Conservation (phyloP, 2,113 vertebrate genomes). For the Numenius arquata region DNA sequence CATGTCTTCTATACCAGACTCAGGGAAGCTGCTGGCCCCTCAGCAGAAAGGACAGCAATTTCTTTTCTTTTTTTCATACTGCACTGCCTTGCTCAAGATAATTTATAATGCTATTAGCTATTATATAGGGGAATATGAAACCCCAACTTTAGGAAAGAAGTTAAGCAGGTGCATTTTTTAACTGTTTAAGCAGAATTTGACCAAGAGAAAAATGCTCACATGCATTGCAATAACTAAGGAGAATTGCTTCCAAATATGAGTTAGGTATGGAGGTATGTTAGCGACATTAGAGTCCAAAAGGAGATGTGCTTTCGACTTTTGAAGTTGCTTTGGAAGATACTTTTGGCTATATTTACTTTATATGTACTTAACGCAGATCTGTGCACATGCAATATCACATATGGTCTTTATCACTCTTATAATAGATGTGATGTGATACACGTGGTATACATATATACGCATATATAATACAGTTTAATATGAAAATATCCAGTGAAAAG, state of each 20-base stretch:
- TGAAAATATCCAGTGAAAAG: background rate
- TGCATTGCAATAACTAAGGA: background rate
- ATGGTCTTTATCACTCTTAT: background rate
- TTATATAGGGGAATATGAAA: background rate
- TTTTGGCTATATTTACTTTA: background rate
- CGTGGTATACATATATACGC: background rate
- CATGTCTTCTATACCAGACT: background rate
- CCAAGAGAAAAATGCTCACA: background rate
- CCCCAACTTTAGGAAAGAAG: background rate
- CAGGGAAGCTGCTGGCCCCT: background rate
- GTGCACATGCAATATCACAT: background rate
- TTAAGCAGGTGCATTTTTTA: background rate
- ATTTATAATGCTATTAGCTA: background rate
- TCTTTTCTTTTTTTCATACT: background rate
- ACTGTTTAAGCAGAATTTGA: background rate
- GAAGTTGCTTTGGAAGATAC: background rate
- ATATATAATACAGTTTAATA: background rate
- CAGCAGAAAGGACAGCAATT: background rate
- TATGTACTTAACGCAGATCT: too few species aligned
- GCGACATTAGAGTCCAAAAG: background rate
- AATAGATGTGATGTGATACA: background rate
- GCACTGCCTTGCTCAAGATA: background rate
- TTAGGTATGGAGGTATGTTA: background rate
- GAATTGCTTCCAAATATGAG: background rate
- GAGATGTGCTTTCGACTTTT: background rate